phyloP scores from a whole-genome alignment of 2,113 vertebrate species.

The Cyprinodon tularosa region DNA sequence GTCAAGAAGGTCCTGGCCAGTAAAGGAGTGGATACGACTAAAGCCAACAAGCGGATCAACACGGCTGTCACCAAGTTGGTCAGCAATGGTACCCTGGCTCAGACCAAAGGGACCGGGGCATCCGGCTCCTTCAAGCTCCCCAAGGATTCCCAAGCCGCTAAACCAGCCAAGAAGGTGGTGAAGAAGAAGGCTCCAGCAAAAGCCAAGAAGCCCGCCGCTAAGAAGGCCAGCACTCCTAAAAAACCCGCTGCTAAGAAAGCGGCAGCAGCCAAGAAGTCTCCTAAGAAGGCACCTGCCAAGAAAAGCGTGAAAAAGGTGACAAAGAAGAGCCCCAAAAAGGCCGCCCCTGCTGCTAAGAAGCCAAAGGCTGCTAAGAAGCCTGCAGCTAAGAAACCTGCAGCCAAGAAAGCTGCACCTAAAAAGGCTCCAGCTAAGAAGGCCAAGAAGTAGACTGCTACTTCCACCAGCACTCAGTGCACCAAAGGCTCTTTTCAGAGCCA shows the following conservation, averaged over 20 bases:
- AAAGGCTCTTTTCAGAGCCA: constrained; percentile 46
- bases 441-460: constrained; percentile 33
- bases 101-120: constrained; percentile 4
- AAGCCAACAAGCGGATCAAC: constrained; percentile 6
- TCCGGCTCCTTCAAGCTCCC: constrained; percentile 24
- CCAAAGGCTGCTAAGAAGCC: constrained; percentile 10
- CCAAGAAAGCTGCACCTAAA: not conserved
- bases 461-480: not conserved
- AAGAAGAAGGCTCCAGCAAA: not conserved
- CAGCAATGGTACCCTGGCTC: not conserved
- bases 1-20: constrained; percentile 20
- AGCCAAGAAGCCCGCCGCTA: not conserved
- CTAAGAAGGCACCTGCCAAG: too few species aligned
- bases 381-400: not conserved
- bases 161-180: not conserved
- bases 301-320: not conserved
- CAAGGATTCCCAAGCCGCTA: not conserved
- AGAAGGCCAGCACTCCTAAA: not conserved
- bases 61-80: constrained; percentile 31
- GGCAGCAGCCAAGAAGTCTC: constrained; percentile 16
- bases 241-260: not conserved
- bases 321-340: not conserved
- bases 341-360: not conserved
- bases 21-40: constrained; percentile 36
- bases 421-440: not conserved